phyloP scores from a whole-genome alignment of 2,113 vertebrate species.

The Phylloscopus whistleri region DNA sequence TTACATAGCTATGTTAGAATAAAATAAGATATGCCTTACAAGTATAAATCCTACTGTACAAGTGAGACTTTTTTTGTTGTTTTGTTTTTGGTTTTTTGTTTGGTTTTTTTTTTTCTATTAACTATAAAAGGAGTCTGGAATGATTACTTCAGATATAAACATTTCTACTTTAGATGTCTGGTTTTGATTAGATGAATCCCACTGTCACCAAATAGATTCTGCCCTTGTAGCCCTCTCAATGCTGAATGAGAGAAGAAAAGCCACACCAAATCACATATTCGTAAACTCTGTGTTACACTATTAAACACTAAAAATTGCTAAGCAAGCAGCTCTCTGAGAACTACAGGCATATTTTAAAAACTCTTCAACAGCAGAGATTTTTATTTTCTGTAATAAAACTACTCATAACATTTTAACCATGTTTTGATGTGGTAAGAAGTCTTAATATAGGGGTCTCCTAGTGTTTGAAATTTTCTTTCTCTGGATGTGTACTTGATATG shows the following conservation, averaged over 20 bases:
- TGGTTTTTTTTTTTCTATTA: not conserved
- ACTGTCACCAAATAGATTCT: not conserved
- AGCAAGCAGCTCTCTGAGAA: not conserved
- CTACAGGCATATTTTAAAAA: not conserved
- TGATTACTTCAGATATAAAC: not conserved
- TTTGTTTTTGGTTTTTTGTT: not conserved
- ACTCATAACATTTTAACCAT: not conserved
- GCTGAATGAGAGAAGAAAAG: not conserved
- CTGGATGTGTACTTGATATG: not conserved
- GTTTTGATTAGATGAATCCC: not conserved
- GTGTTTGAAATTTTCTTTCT: not conserved
- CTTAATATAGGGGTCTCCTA: not conserved
- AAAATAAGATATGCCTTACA: not conserved
- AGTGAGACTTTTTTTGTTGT: not conserved
- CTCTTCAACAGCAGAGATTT: not conserved
- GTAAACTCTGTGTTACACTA: not conserved
- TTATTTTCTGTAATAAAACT: not conserved
- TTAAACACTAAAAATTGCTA: not conserved
- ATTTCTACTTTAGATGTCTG: not conserved
- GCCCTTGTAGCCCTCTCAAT: not conserved
- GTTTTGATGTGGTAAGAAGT: not conserved
- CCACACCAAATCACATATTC: rapidly evolving
- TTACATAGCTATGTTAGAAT: not conserved
- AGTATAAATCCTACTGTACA: not conserved
- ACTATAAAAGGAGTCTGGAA: not conserved